Evolutionary conservation across 2,888 invertebrate species (phyloP).

Genomic region (Caenorhabditis zanzibari): DNA sequence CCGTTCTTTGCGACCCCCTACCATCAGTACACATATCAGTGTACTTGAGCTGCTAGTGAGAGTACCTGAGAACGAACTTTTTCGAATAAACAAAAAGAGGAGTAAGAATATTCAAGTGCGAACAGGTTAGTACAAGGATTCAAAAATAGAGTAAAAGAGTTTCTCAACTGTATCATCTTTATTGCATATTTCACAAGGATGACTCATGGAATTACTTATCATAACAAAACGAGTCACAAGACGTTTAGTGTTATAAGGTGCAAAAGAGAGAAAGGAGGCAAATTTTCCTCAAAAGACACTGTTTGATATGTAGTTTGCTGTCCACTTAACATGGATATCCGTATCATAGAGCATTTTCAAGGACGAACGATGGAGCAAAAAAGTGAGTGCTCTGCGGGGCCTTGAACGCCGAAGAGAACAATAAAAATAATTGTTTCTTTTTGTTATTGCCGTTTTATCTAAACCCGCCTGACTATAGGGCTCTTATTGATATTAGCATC

Average conservation of each 20-base stretch:
- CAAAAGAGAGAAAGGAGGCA: neutral
- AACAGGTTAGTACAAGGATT: neutral
- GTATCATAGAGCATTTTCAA: conserved; percentile 37
- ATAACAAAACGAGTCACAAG: conserved; percentile 29
- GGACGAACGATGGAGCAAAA: conserved; percentile 41
- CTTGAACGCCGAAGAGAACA: conserved; percentile 13
- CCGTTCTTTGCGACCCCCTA: conserved; percentile 37
- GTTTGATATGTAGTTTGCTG: conserved; percentile 33
- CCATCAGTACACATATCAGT: conserved; percentile 64
- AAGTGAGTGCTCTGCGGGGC: no score
- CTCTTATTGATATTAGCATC: no score
- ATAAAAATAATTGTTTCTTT: conserved; percentile 30
- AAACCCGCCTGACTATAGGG: conserved; percentile 22
- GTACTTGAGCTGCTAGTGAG: conserved; percentile 47
- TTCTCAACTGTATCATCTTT: neutral
- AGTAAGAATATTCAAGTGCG: conserved; percentile 25
- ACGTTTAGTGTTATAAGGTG: conserved; percentile 10
- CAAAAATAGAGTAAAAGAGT: neutral
- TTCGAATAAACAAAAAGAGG: conserved; percentile 31
- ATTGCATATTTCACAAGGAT: neutral
- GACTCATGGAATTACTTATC: conserved; percentile 10
- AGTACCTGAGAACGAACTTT: conserved; percentile 51
- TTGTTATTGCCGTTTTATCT: conserved; percentile 55
- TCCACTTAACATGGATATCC: conserved; percentile 53
- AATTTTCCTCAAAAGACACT: conserved; percentile 24